Evolutionary conservation across 2,888 invertebrate genomes (phyloP), one percentile per base, ranked within the genome.

Genomic region (Marasmarcha lunaedactyla): DNA sequence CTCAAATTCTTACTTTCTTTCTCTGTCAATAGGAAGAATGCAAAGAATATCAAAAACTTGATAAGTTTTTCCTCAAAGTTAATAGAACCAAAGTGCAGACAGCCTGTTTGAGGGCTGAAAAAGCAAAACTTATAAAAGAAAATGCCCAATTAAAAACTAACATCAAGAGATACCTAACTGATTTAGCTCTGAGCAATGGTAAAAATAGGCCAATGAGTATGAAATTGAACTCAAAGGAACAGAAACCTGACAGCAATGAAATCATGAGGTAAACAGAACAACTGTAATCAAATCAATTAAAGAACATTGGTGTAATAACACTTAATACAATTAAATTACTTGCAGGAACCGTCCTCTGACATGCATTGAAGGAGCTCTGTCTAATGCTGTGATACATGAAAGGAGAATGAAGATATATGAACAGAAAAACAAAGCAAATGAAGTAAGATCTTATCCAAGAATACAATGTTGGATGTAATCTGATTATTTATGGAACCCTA

Each of bases 21-120:
- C n/a, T n/a, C n/a, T n/a, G n/a, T n/a, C n/a, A 41, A 13, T 46
- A 87, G 85, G 60, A 71, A 12, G 78, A 71, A 52, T 81, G 83
- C 46, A 84, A 77, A 35, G 74, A 85, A 37, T 86, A 87, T 55
- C 76, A 76, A 10, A 86, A 88, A 59, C 72, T 93, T 78, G 89
- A 90, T 46, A 89, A 88, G 50, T 92, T 93, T 58, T 88, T 93
- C 86, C 47, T 78, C 2, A 84, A 83, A 65, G 54, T 70, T 11
- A 84, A 83, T 56, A 57, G 74, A 42, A 77, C 69, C 0, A 70
- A 63, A 41, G 74, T 84, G 0, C 83, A 84, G 40, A 66, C 71
- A 0, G 57, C 79, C 40, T 78, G 83, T 40, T 50, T 84, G 1
- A 70, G 51, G 47, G 59, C 71, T 0, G 84, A 84, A 46, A 77